Evolutionary conservation across 2,113 vertebrate genomes (phyloP), one percentile per base, ranked within the genome.

Genomic region (Elephantulus edwardii): DNA sequence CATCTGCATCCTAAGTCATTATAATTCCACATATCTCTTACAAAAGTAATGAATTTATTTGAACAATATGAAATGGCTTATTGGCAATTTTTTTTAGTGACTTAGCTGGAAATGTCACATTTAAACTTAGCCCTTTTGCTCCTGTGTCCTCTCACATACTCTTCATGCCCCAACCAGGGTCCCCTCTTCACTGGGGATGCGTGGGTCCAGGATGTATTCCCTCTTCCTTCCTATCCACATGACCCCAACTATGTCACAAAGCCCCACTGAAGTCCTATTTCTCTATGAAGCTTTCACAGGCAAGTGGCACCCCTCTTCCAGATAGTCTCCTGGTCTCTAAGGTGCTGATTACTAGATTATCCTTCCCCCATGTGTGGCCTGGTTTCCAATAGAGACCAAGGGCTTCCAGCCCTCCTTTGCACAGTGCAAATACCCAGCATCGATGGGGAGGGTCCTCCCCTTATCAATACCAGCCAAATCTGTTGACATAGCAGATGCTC

Each of bases 401-500:
- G n/a, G 38, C 20, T 64, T n/a, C 4, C 9, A 0, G 8, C 6
- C 30, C 13, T 16, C 11, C 16, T 58, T 8, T 4, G 12, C 16
- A 24, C 6, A 13, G 42, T 16, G 38, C 62, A n/a, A n/a, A n/a
- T n/a, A 16, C 48, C 40, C 30, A 40, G 38, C 11, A 2, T 38
- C 54, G 54, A 22, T 9, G 52, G 56, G 44, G n/a, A 56, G 24
- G 76, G n/a, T 17, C 8, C 2, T n/a, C 12, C 33, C 26, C 35
- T 48, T 33, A 2, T 46, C 30, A 11, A 9, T 17, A 8, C 33
- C 24, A 19, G 35, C 78, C 28, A 28, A 52, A 5, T 1, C 1
- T 8, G 64, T 24, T 19, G 14, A 28, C 24, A 30, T 14, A 35
- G 50, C 26, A n/a, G 50, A 42, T n/a, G 6, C 42, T 91, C 90